Evolutionary conservation across 2,888 invertebrate species (phyloP), one percentile per base, ranked within the genome.

Genomic region (Cryptus armator): DNA sequence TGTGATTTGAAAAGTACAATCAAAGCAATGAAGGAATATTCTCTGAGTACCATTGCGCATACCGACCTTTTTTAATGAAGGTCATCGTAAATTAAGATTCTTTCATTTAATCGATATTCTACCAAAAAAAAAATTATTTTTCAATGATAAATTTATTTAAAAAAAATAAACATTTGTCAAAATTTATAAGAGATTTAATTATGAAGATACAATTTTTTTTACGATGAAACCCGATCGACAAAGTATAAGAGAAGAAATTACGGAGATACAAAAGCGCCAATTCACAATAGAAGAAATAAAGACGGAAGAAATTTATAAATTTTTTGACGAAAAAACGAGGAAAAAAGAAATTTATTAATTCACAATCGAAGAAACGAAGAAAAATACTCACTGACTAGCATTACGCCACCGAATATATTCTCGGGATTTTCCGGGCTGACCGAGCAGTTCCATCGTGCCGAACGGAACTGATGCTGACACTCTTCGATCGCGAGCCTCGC

Each of bases 361-460:
- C 32, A 68, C 19, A 32, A 43, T 5, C 14, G 48, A 74, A 72
- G 59, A 66, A 14, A 79, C 64, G 44, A 43, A 79, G 67, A 44
- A 53, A 53, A 76, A 68, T 88, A 96, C 98, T 97, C 95, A 98
- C 98, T 97, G 93, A 97, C 96, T 92, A 96, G 95, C 86, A 97
- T 95, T 78, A 98, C 97, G 86, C 97, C 97, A 79, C 98, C 98
- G 91, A 98, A 98, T 82, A 98, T 96, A 80, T 96, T 96, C 10
- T 96, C 96, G 53, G 97, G 96, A 93, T 95, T 95, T 77, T 96
- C 95, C 43, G 96, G 95, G 93, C 96, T 96, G 7, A 97, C 96
- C 82, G 97, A 97, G 94, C 98, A 98, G 94, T 98, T 98, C 98
- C 98, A 98, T 91, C 98, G 95, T 90, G 97, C 97, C 92, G 97